phyloP scores from a whole-genome alignment of 2,797 vertebrate genomes.

The Muscicapa striata region DNA sequence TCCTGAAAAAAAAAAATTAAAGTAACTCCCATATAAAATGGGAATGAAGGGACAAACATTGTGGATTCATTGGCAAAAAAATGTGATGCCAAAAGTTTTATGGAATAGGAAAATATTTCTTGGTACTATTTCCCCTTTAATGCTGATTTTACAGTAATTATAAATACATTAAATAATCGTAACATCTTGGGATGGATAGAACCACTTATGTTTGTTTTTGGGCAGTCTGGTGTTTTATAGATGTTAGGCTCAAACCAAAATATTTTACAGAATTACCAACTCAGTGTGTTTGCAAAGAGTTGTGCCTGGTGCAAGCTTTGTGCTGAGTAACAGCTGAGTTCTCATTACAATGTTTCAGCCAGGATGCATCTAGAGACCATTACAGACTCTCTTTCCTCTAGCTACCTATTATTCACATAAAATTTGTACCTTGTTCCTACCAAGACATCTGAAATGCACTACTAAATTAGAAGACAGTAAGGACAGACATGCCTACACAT shows the following conservation, averaged over 20 bases:
- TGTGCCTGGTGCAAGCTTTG: neutral
- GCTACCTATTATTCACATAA: neutral
- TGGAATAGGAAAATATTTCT: neutral
- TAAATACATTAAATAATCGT: neutral
- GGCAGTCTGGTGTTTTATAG: neutral
- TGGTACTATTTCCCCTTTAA: neutral
- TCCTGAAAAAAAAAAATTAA: neutral
- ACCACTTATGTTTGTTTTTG: neutral
- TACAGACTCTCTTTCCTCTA: neutral
- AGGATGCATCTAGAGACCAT: neutral
- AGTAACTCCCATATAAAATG: neutral
- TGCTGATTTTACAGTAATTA: neutral
- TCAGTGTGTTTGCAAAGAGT: neutral
- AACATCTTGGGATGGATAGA: neutral
- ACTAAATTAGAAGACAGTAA: neutral
- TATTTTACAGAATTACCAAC: neutral
- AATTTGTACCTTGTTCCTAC: neutral
- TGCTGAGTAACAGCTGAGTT: neutral
- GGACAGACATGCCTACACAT: neutral
- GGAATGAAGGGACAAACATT: neutral
- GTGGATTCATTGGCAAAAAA: neutral
- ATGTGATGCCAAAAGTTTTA: neutral
- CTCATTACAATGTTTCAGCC: neutral
- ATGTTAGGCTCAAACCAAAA: neutral
- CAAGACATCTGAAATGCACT: neutral